Conservation (phyloP, 2,113 vertebrate species). For the Pogona vitticeps region DNA sequence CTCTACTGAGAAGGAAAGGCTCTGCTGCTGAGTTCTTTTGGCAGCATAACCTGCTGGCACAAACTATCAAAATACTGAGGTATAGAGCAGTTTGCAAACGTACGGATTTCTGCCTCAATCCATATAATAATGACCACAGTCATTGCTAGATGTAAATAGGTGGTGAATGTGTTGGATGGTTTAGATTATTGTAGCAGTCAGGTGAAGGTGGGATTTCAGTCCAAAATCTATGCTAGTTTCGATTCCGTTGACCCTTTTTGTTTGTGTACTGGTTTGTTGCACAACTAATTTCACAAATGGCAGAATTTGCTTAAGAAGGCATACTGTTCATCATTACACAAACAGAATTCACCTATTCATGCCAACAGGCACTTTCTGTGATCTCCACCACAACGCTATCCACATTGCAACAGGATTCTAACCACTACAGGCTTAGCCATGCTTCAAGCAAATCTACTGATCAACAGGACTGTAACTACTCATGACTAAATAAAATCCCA, state of each 20-base stretch:
- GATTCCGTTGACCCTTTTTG: no score
- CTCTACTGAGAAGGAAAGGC: not conserved
- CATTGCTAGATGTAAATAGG: not conserved
- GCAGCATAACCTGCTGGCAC: not conserved
- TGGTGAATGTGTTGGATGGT: not conserved
- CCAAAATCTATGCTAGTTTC: not conserved
- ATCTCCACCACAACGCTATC: no score
- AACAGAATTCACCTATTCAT: no score
- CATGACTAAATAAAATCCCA: constrained; percentile 1
- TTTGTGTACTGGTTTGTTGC: no score
- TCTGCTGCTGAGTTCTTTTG: not conserved
- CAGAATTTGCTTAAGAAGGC: no score
- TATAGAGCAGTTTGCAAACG: not conserved
- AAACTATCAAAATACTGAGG: not conserved
- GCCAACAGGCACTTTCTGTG: no score
- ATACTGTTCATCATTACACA: no score
- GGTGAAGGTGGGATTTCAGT: not conserved
- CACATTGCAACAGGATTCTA: no score
- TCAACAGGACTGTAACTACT: not conserved
- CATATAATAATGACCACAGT: not conserved
- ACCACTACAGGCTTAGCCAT: not conserved
- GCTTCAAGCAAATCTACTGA: not conserved
- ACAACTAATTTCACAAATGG: no score
- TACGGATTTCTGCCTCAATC: not conserved
- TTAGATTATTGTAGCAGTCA: not conserved